Evolutionary conservation across 2,888 invertebrate genomes (phyloP).

Genomic region (Argynnis bischoffii): DNA sequence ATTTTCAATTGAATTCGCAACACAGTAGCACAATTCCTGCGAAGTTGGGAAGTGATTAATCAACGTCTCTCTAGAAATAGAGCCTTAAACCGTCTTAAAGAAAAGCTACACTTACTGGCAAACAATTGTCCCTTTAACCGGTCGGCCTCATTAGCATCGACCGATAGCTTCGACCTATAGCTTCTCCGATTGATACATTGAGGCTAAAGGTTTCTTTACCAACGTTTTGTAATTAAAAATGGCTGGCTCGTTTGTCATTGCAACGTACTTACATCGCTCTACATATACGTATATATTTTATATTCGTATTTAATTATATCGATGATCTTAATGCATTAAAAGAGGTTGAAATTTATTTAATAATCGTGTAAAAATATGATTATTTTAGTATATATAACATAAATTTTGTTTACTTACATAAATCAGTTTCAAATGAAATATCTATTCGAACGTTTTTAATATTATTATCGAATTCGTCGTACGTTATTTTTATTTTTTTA

Average conservation of each 20-base stretch:
- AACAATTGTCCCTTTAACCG: conserved; percentile 73
- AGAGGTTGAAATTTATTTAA: no score
- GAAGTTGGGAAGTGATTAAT: conserved; percentile 58
- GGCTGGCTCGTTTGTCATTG: conserved; percentile 50
- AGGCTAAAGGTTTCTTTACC: conserved; percentile 67
- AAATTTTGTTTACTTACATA: neutral
- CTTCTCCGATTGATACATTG: conserved; percentile 71
- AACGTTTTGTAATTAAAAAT: conserved; percentile 63
- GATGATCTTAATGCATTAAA: neutral
- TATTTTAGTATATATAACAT: neutral
- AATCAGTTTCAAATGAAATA: no score
- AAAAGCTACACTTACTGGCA: conserved; percentile 63
- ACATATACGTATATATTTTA: neutral
- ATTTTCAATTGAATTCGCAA: conserved; percentile 51
- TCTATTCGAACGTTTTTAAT: no score
- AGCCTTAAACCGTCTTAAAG: conserved; percentile 66
- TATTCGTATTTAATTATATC: neutral
- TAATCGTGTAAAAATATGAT: no score
- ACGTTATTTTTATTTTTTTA: no score
- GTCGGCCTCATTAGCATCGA: conserved; percentile 72
- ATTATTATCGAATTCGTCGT: no score
- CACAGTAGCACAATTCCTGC: conserved; percentile 51
- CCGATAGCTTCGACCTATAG: conserved; percentile 65
- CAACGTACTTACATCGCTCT: conserved; percentile 36
- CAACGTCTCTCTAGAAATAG: conserved; percentile 66